These are phyloP conservation scores for Chelonus formosanus DNA, from an alignment of 2,888 invertebrate genomes.

Conservation along the genomic window DNA sequence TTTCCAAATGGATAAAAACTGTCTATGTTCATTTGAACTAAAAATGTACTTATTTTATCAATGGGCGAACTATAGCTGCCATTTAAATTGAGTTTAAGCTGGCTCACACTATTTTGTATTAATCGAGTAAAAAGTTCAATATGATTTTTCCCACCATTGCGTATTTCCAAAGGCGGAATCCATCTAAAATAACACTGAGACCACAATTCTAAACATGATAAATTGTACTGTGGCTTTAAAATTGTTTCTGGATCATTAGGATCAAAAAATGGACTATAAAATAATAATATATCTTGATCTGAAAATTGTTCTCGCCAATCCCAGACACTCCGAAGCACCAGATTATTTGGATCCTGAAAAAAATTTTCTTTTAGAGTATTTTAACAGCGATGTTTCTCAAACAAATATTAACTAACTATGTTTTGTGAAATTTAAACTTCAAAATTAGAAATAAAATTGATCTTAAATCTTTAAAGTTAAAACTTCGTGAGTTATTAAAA, in stretches of 20 bases:
- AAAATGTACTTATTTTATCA: slow-evolving; percentile 54
- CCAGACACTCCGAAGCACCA: slow-evolving; percentile 83
- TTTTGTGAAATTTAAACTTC: too few relatives aligned
- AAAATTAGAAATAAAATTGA: too few relatives aligned
- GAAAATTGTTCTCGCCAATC: slow-evolving; percentile 90
- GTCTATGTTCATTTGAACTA: slow-evolving; percentile 59
- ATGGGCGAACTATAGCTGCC: slow-evolving; percentile 47
- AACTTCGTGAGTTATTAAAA: too few relatives aligned
- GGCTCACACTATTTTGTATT: slow-evolving; percentile 66
- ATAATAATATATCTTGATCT: slow-evolving; percentile 81
- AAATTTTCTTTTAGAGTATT: slow-evolving; percentile 70
- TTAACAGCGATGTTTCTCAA: slow-evolving; percentile 70
- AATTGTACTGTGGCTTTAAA: slow-evolving; percentile 67
- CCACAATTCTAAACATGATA: slow-evolving; percentile 79
- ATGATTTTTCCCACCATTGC: slow-evolving; percentile 75
- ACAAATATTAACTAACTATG: too few relatives aligned
- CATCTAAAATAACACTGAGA: slow-evolving; percentile 90
- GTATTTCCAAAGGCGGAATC: slow-evolving; percentile 83
- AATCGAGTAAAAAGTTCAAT: slow-evolving; percentile 68
- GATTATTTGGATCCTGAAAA: slow-evolving; percentile 64
- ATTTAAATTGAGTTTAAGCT: slow-evolving; percentile 59
- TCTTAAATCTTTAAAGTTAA: too few relatives aligned
- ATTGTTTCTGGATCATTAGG: slow-evolving; percentile 32
- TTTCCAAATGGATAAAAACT: slow-evolving; percentile 63
- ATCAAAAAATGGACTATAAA: slow-evolving; percentile 84